phyloP scores from a whole-genome alignment of 2,888 invertebrate genomes.

The Dynastes tityus region DNA sequence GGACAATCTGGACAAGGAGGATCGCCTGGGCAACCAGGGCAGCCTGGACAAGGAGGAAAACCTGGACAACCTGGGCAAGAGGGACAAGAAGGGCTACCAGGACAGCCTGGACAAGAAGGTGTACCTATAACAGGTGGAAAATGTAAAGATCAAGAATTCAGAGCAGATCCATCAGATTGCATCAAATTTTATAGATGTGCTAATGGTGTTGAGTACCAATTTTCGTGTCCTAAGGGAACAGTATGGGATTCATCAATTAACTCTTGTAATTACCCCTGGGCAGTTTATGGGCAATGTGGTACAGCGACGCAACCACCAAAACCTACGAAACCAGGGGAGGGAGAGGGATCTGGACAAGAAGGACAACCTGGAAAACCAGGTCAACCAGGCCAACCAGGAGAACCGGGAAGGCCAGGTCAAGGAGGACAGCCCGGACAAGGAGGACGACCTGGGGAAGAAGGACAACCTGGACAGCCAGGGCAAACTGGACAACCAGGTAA shows the following conservation, averaged over 20 bases:
- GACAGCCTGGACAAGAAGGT: too few species aligned
- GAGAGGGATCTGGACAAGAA: slow-evolving; percentile 71
- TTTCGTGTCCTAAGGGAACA: slow-evolving; percentile 83
- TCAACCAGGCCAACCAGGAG: slow-evolving; percentile 57
- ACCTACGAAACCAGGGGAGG: slow-evolving; percentile 70
- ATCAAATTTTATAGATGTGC: slow-evolving; percentile 86
- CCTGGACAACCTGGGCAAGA: not conserved
- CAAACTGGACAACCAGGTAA: slow-evolving; percentile 43
- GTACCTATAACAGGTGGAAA: not conserved
- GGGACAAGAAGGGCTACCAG: not conserved
- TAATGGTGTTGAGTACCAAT: slow-evolving; percentile 76
- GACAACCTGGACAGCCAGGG: too few species aligned
- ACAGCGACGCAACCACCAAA: slow-evolving; percentile 66
- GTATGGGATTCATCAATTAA: slow-evolving; percentile 81
- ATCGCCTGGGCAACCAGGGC: slow-evolving; percentile 60
- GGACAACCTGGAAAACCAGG: slow-evolving; percentile 81
- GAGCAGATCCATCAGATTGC: slow-evolving; percentile 79
- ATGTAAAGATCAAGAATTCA: slow-evolving; percentile 76
- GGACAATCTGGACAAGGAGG: slow-evolving; percentile 42
- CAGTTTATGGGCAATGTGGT: slow-evolving; percentile 72
- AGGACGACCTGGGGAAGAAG: too few species aligned
- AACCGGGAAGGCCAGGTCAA: slow-evolving; percentile 16
- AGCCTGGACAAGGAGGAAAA: slow-evolving; percentile 20
- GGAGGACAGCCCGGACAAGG: slow-evolving; percentile 16
- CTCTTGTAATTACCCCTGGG: slow-evolving; percentile 82